Evolutionary conservation across 2,888 invertebrate genomes (phyloP), one percentile per base, ranked within the genome.

Genomic region (Heliothis peltigera): DNA sequence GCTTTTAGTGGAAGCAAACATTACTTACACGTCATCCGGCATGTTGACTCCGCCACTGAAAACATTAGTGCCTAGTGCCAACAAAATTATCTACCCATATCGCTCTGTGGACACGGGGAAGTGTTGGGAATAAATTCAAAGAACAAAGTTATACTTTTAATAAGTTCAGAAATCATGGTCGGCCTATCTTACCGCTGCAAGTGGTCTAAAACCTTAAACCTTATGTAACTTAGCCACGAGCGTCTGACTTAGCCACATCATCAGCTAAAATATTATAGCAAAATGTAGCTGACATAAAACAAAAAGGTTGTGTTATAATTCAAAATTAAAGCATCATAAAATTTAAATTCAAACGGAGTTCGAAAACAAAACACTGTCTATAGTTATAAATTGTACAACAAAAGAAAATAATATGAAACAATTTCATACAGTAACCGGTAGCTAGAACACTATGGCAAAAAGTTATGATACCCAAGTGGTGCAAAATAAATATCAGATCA

Each of bases 1-100:
- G 92, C 93, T 93, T 93, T 93, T 92, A 93, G 92, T 87, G 87
- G 47, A 83, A 80, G 89, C 87, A 93, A 93, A 93, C 93, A 92
- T 92, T 88, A 91, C 92, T 92, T 91, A 87, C 84, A 87, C 87
- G 88, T 84, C 89, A 91, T 92, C 93, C 92, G 92, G 91, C 73
- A 77, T 84, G 88, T 88, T 87, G 89, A 87, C 90, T 89, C 65
- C 82, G 61, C 83, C 86, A 82, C 84, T 64, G 70, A 80, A 84
- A 88, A 88, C 91, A 91, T 92, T 91, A 91, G 85, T 75, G 84
- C 80, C 85, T 81, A 83, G 81, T 84, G 79, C 81, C 84, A 84
- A 89, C 87, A 86, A 74, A 70, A 67, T 74, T 52, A 69, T 53
- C 42, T 64, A 68, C 51, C 51, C 58, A 46, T 65, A 53, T 55